These are phyloP conservation scores for Prosapia bicincta DNA, from an alignment of 2,888 invertebrate genomes.

Conservation along the genomic window DNA sequence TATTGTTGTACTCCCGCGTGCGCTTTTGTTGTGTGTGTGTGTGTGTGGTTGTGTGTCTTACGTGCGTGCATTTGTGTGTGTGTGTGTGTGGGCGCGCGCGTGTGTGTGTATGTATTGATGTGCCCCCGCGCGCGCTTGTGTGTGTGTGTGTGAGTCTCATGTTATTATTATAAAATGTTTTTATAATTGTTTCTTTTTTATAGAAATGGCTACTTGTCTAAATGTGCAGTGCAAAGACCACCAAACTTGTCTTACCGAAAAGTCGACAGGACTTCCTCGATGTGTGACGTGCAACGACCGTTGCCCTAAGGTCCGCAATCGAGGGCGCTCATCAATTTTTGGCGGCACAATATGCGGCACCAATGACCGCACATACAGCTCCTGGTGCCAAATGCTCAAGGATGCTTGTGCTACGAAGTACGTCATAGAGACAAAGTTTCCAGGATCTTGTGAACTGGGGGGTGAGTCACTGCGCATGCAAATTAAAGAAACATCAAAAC, in stretches of 20 bases:
- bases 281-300: constrained; percentile 60
- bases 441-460: constrained; percentile 55
- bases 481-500: too few species aligned
- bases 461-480: not conserved
- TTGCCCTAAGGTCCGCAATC: constrained; percentile 34
- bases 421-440: constrained; percentile 65
- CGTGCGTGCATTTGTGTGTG: too few species aligned
- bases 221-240: constrained; percentile 63
- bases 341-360: constrained; percentile 56
- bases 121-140: too few species aligned
- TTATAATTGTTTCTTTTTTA: not conserved
- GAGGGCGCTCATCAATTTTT: not conserved
- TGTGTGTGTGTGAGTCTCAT: too few species aligned
- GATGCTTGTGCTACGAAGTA: constrained; percentile 71
- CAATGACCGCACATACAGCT: constrained; percentile 69
- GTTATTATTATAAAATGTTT: too few species aligned
- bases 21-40: too few species aligned
- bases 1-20: too few species aligned
- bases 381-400: constrained; percentile 75
- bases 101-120: too few species aligned
- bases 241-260: constrained; percentile 65
- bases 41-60: too few species aligned
- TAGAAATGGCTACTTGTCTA: constrained; percentile 51
- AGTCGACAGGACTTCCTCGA: constrained; percentile 60
- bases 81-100: too few species aligned